Evolutionary conservation across 1,140 invertebrate species (phyloP), one percentile per base, ranked within the genome.

Genomic region (Goniozus legneri): DNA sequence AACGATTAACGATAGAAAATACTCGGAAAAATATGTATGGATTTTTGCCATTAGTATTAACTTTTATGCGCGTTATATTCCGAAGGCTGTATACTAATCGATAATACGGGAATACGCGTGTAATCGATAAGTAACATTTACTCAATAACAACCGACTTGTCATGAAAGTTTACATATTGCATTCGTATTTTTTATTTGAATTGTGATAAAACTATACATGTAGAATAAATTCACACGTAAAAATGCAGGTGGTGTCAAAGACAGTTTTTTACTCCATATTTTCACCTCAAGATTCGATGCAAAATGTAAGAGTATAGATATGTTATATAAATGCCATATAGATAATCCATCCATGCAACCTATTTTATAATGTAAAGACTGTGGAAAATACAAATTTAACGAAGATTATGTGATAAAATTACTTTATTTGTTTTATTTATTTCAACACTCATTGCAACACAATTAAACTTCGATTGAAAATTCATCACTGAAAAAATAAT

Each of bases 351-450:
- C 37, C 36, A 42, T n/a, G 39, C 44, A 56, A 61, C 34, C 52
- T 60, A 52, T 67, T 70, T 67, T 64, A 50, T 69, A 63, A 64
- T 62, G 57, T 64, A 61, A 67, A 66, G 58, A 62, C 48, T 64
- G 55, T 61, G 55, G 54, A 67, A n/a, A 67, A 71, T 68, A 68
- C 58, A 69, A 47, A 54, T 62, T 58, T 65, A 57, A 63, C 58
- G n/a, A 57, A 60, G 61, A 50, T 47, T 62, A 36, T 38, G 52
- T 38, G 54, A 31, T 3, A 24, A 21, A 13, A 14, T 15, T n/a
- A n/a, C 18, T 38, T 55, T 32, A 50, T 52, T 47, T 33, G 42
- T 47, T 44, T 43, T 27, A n/a, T n/a, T n/a, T n/a, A n/a, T n/a
- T n/a, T n/a, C n/a, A n/a, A n/a, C n/a, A n/a, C n/a, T n/a, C n/a